Conservation (phyloP, 2,797 vertebrate genomes). For the Triplophysa yarkandensis region DNA sequence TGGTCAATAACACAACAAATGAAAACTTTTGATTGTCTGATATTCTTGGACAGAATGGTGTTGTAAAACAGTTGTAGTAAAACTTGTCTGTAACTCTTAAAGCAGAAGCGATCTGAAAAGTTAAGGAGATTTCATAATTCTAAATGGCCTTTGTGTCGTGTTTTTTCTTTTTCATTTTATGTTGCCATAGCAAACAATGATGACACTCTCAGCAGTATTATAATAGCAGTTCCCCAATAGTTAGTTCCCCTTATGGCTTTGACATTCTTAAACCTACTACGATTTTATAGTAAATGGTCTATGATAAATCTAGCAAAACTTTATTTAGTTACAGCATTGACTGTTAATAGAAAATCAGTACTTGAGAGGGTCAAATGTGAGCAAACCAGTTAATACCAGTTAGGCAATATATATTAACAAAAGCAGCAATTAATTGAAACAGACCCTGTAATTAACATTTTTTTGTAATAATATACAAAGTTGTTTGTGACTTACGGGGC, state of each 20-base stretch:
- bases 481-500: too few relatives aligned
- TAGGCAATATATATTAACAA: not conserved
- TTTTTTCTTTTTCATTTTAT: conserved; percentile 11
- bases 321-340: not conserved
- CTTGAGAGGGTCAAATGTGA: not conserved
- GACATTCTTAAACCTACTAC: not conserved
- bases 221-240: conserved; percentile 18
- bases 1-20: not conserved
- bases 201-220: not conserved
- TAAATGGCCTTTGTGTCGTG: conserved; percentile 29
- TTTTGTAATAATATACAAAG: not conserved
- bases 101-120: not conserved
- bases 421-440: not conserved
- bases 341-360: not conserved
- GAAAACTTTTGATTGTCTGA: not conserved
- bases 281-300: not conserved
- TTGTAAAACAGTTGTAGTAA: not conserved
- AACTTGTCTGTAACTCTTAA: not conserved
- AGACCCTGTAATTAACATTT: not conserved
- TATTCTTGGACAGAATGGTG: not conserved
- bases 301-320: not conserved
- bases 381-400: not conserved
- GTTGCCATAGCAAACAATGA: conserved; percentile 28
- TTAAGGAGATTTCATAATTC: conserved; percentile 23
- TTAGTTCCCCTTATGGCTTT: not conserved